Conservation (phyloP, 2,113 vertebrate species). For the Tonatia bakeri region DNA sequence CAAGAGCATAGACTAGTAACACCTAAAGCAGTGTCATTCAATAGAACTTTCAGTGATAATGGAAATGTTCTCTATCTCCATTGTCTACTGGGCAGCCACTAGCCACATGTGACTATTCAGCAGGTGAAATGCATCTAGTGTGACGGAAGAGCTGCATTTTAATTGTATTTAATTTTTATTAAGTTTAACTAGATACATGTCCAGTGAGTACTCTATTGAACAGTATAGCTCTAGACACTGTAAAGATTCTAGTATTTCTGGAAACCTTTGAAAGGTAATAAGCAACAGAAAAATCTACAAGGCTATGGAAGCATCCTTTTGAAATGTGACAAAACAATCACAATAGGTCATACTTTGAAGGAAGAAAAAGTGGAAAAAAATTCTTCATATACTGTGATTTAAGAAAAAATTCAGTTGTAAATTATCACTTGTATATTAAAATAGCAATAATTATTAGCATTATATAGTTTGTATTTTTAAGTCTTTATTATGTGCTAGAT, state of each 20-base stretch:
- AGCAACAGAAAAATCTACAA: neutral
- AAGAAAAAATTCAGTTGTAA: conserved; percentile 22
- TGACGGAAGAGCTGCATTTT: neutral
- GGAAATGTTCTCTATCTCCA: neutral
- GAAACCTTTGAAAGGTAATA: neutral
- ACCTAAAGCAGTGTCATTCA: neutral
- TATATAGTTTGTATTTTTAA: neutral
- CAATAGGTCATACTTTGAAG: neutral
- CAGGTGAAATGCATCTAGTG: neutral
- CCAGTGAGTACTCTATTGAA: neutral
- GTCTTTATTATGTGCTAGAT: neutral
- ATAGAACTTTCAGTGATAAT: neutral
- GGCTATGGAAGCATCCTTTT: neutral
- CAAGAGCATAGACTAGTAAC: neutral
- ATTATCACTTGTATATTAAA: conserved; percentile 4
- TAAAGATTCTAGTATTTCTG: conserved; percentile 13
- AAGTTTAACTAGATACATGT: neutral
- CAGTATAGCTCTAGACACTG: neutral
- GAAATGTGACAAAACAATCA: conserved; percentile 25
- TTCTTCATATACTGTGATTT: neutral
- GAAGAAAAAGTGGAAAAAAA: neutral
- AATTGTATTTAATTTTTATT: conserved; percentile 14
- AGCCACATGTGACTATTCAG: neutral
- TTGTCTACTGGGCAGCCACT: neutral
- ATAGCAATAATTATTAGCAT: neutral